phyloP scores from a whole-genome alignment of 2,888 invertebrate genomes.

The Steinernema scapterisci region DNA sequence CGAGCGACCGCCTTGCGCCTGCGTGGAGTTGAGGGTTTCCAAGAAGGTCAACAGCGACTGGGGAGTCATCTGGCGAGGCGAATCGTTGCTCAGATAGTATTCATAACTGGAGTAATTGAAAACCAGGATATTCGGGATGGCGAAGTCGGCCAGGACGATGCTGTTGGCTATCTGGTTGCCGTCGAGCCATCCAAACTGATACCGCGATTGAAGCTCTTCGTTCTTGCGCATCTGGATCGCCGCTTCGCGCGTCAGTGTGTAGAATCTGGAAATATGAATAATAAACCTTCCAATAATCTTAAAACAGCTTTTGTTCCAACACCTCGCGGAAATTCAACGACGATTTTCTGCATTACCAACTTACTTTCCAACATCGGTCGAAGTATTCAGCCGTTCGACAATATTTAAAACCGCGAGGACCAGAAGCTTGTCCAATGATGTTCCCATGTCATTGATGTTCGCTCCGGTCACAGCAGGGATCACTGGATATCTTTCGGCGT shows the following conservation, averaged over 20 bases:
- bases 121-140: slow-evolving; percentile 84
- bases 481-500: slow-evolving; percentile 61
- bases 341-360: no score
- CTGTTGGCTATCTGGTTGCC: slow-evolving; percentile 87
- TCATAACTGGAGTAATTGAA: slow-evolving; percentile 89
- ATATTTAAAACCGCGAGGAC: slow-evolving; percentile 57
- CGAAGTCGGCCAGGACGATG: slow-evolving; percentile 84
- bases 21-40: slow-evolving; percentile 38
- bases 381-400: slow-evolving; percentile 42
- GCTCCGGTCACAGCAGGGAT: slow-evolving; percentile 54
- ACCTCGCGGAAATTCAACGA: no score
- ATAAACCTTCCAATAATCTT: no score
- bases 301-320: no score
- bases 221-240: slow-evolving; percentile 45
- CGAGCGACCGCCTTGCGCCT: slow-evolving; percentile 48
- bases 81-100: slow-evolving; percentile 85
- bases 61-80: slow-evolving; percentile 78
- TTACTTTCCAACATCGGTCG: slow-evolving; percentile 42
- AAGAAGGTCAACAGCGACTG: slow-evolving; percentile 56
- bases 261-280: slow-evolving; percentile 46
- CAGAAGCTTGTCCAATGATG: slow-evolving; percentile 56
- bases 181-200: slow-evolving; percentile 93
- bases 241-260: slow-evolving; percentile 45
- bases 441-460: slow-evolving; percentile 57
- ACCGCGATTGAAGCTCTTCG: slow-evolving; percentile 39